Conservation (phyloP, 2,797 vertebrate genomes). For the Chrysocyon brachyurus region DNA sequence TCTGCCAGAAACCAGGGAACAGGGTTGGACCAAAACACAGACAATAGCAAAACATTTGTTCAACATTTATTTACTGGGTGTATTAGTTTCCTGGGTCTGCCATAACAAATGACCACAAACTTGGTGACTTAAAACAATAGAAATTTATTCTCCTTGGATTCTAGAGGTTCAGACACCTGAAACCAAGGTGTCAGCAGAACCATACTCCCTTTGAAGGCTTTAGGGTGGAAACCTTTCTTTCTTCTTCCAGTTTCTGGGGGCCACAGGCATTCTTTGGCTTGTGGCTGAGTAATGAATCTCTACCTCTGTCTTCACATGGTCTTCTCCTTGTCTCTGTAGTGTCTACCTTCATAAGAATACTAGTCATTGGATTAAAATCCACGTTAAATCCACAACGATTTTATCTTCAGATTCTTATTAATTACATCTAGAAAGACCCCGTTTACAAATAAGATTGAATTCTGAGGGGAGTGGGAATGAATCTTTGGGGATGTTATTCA, state of each 20-base stretch:
- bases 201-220: slow-evolving; percentile 6
- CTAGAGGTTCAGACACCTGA: neutral
- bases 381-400: neutral
- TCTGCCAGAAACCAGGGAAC: slow-evolving; percentile 1
- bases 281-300: too few species aligned
- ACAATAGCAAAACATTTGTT: slow-evolving; percentile 53
- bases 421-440: neutral
- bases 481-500: neutral
- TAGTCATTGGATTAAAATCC: neutral
- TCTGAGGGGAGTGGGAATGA: neutral
- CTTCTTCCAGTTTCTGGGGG: neutral
- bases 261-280: neutral
- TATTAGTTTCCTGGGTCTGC: slow-evolving; percentile 25
- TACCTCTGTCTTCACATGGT: neutral
- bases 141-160: neutral
- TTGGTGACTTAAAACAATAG: slow-evolving; percentile 35
- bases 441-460: neutral
- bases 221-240: neutral
- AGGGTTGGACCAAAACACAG: slow-evolving; percentile 24
- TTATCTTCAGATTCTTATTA: neutral
- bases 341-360: neutral
- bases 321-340: neutral
- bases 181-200: neutral
- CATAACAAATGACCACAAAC: slow-evolving; percentile 38
- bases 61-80: slow-evolving; percentile 60